These are phyloP conservation scores for Enteromius afrohamiltoni DNA, from an alignment of 2,797 vertebrate species.

Conservation along the genomic window DNA sequence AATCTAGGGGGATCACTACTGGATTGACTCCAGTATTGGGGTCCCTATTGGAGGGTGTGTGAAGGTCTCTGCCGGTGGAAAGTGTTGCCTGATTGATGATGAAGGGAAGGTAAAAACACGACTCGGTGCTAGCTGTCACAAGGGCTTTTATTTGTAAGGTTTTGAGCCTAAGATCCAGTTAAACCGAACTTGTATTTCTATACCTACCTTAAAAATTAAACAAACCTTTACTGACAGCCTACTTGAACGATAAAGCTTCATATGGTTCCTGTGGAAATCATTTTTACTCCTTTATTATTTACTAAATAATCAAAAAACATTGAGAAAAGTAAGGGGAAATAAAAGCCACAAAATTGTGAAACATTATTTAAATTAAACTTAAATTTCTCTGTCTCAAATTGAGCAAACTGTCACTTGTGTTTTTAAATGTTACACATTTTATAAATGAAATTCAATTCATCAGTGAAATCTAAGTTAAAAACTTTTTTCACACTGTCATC, in stretches of 20 bases:
- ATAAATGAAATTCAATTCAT: neutral
- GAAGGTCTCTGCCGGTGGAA: conserved; percentile 78
- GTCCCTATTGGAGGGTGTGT: conserved; percentile 88
- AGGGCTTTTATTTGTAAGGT: neutral
- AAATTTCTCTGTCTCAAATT: neutral
- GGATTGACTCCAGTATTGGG: conserved; percentile 79
- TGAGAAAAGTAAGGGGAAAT: neutral
- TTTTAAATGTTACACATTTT: neutral
- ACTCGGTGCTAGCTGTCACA: neutral
- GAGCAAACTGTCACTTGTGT: neutral
- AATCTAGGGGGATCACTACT: conserved; percentile 90
- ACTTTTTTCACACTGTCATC: neutral
- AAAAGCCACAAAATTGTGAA: neutral
- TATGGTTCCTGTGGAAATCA: neutral
- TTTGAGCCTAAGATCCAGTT: neutral
- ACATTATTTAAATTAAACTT: neutral
- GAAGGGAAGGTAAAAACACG: conserved; percentile 85
- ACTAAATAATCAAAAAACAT: neutral
- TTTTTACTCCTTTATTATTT: neutral
- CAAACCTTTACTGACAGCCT: neutral
- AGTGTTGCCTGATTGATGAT: conserved; percentile 84
- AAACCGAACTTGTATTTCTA: neutral
- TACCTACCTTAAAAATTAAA: neutral
- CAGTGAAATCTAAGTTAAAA: neutral
- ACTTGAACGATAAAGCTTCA: neutral